Evolutionary conservation across 2,888 invertebrate genomes (phyloP).

Genomic region (Idaea dimidiata): DNA sequence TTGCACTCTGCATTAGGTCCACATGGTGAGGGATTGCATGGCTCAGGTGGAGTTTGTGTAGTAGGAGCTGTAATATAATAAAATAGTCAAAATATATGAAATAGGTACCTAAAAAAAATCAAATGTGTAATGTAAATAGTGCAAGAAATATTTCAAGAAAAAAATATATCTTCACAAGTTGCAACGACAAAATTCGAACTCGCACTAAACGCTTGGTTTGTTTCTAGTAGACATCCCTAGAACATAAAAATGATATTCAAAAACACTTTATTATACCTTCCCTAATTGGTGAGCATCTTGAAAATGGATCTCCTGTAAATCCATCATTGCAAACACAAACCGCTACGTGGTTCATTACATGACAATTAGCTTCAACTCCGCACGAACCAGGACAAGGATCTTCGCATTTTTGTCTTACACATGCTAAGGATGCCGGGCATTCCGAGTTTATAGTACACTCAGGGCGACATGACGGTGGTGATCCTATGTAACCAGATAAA

Average conservation of each 20-base stretch:
- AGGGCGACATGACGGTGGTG: constrained; percentile 89
- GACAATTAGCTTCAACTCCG: constrained; percentile 89
- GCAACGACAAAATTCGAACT: too few species aligned
- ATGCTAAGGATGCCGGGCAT: constrained; percentile 88
- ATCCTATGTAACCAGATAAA: constrained; percentile 87
- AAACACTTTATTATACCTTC: constrained; percentile 41
- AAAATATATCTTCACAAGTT: too few species aligned
- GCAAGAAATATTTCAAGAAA: too few species aligned
- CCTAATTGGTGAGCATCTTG: constrained; percentile 83
- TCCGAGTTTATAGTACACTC: constrained; percentile 90
- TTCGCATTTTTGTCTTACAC: constrained; percentile 89
- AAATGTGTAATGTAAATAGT: too few species aligned
- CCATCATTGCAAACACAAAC: constrained; percentile 88
- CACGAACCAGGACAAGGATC: constrained; percentile 93
- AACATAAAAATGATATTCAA: not conserved
- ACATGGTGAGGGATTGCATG: constrained; percentile 87
- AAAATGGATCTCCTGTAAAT: constrained; percentile 90
- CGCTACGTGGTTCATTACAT: constrained; percentile 90
- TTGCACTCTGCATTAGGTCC: constrained; percentile 86
- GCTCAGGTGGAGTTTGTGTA: constrained; percentile 68
- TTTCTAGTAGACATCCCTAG: not conserved
- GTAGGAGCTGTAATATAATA: constrained; percentile 56
- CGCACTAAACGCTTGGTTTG: too few species aligned
- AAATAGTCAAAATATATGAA: not conserved
- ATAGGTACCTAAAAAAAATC: not conserved